These are phyloP conservation scores for Selene dorsalis DNA, from an alignment of 2,797 vertebrate genomes.

Conservation along the genomic window DNA sequence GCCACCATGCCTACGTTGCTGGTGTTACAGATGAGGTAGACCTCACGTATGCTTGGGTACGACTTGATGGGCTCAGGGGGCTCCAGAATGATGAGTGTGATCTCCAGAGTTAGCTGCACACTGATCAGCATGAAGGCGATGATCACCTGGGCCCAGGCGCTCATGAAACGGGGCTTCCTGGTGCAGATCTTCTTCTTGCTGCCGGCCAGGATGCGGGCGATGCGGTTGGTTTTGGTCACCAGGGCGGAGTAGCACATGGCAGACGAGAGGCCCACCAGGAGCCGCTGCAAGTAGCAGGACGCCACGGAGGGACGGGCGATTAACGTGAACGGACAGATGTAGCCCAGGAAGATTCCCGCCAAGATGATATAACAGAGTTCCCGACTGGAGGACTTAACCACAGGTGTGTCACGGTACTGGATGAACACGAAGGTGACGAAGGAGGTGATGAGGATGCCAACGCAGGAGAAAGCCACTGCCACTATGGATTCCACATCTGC, in stretches of 20 bases:
- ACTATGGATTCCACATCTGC: conserved; percentile 96
- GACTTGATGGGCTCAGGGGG: conserved; percentile 95
- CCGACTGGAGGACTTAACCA: conserved; percentile 98
- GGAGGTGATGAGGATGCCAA: conserved; percentile 96
- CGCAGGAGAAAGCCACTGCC: conserved; percentile 95
- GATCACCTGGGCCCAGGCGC: conserved; percentile 96
- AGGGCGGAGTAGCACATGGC: conserved; percentile 99
- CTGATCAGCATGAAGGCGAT: conserved; percentile 96
- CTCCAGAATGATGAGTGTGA: conserved; percentile 95
- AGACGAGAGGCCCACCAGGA: conserved; percentile 96
- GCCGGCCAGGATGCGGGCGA: conserved; percentile 96
- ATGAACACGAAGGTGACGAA: conserved; percentile 99
- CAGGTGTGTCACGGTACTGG: conserved; percentile 97
- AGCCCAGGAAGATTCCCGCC: conserved; percentile 96
- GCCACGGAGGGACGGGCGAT: conserved; percentile 92
- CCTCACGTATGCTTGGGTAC: conserved; percentile 97
- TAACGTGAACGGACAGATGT: conserved; percentile 97
- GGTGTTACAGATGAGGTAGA: conserved; percentile 98
- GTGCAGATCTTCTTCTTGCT: conserved; percentile 99
- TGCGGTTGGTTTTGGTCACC: conserved; percentile 98
- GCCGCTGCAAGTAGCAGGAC: conserved; percentile 97
- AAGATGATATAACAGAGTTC: conserved; percentile 99
- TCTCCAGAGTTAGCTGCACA: conserved; percentile 92
- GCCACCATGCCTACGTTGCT: conserved; percentile 97
- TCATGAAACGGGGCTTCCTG: conserved; percentile 97